phyloP scores from a whole-genome alignment of 2,113 vertebrate species.

The Sciurus niger region DNA sequence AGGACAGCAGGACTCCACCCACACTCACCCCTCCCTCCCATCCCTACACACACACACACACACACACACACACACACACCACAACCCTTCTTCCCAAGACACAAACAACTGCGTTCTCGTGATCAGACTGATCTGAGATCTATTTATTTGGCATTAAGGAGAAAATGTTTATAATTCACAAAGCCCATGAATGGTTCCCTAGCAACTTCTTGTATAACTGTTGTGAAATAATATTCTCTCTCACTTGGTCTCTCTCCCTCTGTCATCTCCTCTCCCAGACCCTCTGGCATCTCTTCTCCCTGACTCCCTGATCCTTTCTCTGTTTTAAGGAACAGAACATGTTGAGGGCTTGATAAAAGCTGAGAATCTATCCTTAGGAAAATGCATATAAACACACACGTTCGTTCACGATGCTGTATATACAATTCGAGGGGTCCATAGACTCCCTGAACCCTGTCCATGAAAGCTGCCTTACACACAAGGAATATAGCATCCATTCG shows the following conservation, averaged over 20 bases:
- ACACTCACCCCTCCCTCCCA: background rate
- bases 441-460: background rate
- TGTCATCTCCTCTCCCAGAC: conserved; percentile 1
- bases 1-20: background rate
- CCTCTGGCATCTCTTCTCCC: background rate
- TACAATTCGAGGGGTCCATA: background rate
- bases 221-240: conserved; percentile 37
- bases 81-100: background rate
- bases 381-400: background rate
- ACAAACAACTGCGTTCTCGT: conserved; percentile 63
- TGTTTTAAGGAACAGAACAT: conserved; percentile 26
- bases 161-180: conserved; percentile 75
- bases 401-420: background rate
- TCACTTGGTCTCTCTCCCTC: background rate
- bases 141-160: conserved; percentile 70
- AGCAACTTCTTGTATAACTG: conserved; percentile 49
- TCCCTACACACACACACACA: background rate
- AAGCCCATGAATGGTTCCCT: conserved; percentile 67
- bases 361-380: background rate
- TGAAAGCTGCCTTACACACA: background rate
- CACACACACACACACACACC: background rate
- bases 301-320: background rate
- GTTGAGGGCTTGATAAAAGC: conserved; percentile 52
- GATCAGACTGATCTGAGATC: conserved; percentile 45
- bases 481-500: background rate